Conservation (phyloP, 2,797 vertebrate genomes). For the Anniella stebbinsi region DNA sequence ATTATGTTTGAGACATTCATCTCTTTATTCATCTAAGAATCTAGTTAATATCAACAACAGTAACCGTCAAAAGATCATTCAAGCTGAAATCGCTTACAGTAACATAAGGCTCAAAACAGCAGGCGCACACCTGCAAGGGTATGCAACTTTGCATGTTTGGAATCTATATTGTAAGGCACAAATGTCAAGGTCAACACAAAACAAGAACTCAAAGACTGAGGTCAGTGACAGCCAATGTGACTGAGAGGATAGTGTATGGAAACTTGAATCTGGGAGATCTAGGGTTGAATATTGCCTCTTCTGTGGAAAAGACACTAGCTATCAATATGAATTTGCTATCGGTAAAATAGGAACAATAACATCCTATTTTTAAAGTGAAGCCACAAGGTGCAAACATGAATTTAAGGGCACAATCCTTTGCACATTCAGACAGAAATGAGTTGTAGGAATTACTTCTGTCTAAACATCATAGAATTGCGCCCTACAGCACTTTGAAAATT, state of each 20-base stretch:
- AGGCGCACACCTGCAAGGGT: not conserved
- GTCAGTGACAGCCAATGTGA: not conserved
- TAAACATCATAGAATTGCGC: too few relatives aligned
- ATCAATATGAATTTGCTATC: not conserved
- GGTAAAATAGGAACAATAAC: not conserved
- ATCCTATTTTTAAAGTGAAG: not conserved
- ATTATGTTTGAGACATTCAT: not conserved
- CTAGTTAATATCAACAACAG: not conserved
- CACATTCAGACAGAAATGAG: too few relatives aligned
- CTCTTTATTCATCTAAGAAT: not conserved
- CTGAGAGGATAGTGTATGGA: not conserved
- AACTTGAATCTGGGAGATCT: not conserved
- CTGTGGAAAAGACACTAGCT: not conserved
- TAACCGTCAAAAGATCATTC: not conserved
- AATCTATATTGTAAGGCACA: not conserved
- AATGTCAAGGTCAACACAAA: not conserved
- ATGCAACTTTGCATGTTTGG: not conserved
- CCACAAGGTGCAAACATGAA: too few relatives aligned
- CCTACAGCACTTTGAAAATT: not conserved
- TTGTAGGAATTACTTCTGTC: too few relatives aligned
- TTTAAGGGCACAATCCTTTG: too few relatives aligned
- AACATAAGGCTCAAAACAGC: not conserved
- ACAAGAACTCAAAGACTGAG: not conserved
- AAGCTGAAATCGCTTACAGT: not conserved
- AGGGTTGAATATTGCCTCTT: not conserved